These are phyloP conservation scores for Salticus scenicus DNA, from an alignment of 2,888 invertebrate genomes.

Conservation along the genomic window DNA sequence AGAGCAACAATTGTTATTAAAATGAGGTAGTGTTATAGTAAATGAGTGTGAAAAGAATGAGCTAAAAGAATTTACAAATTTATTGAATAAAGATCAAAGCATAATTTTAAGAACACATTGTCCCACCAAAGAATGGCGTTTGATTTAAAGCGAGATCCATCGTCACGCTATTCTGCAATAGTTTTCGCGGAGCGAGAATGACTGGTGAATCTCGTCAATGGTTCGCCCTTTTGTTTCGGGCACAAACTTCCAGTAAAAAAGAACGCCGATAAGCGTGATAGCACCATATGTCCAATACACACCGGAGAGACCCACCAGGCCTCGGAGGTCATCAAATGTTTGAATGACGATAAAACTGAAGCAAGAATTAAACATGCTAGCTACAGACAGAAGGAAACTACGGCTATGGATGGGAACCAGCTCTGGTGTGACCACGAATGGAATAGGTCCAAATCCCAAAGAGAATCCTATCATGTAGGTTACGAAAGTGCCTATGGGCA, in stretches of 20 bases:
- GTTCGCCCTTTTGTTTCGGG: constrained; percentile 76
- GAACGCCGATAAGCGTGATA: constrained; percentile 74
- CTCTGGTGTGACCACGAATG: constrained; percentile 77
- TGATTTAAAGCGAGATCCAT: no score
- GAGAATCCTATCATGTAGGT: constrained; percentile 76
- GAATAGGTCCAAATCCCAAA: constrained; percentile 77
- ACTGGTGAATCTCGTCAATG: constrained; percentile 26
- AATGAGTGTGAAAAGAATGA: no score
- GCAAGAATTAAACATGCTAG: constrained; percentile 57
- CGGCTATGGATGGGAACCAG: constrained; percentile 78
- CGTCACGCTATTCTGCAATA: no score
- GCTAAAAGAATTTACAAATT: no score
- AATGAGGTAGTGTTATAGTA: no score
- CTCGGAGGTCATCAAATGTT: constrained; percentile 81
- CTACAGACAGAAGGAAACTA: constrained; percentile 59
- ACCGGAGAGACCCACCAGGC: constrained; percentile 71
- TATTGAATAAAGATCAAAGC: no score
- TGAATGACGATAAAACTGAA: constrained; percentile 67
- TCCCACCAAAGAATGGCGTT: no score
- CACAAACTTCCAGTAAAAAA: constrained; percentile 74
- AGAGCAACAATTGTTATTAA: no score
- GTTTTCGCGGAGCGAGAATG: no score
- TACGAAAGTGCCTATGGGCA: constrained; percentile 74
- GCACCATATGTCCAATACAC: constrained; percentile 76
- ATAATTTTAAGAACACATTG: no score